Evolutionary conservation across 2,888 invertebrate species (phyloP).

Genomic region (Gonocerus acuteangulatus): DNA sequence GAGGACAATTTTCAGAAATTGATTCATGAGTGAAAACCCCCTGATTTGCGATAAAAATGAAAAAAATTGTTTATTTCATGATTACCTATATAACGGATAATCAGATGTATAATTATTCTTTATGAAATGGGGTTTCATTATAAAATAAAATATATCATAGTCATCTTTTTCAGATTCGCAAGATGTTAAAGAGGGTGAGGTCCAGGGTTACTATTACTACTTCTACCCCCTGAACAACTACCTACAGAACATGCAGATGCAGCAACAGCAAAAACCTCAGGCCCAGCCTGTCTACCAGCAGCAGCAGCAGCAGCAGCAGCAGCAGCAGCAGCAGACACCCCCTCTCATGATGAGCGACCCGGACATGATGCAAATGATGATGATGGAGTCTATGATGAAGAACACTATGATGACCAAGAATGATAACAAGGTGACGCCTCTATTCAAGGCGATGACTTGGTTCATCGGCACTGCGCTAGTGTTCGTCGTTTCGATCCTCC

Average conservation of each 20-base stretch:
- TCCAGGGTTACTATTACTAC: conserved; percentile 18
- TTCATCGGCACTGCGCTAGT: conserved; percentile 21
- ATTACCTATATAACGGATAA: too few relatives aligned
- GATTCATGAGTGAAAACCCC: too few relatives aligned
- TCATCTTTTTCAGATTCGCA: conserved; percentile 4
- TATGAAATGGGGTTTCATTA: too few relatives aligned
- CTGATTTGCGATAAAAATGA: too few relatives aligned
- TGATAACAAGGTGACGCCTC: conserved; percentile 13
- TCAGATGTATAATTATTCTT: too few relatives aligned
- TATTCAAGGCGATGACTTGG: conserved; percentile 18
- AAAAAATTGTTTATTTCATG: too few relatives aligned
- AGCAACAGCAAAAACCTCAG: not conserved
- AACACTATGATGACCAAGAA: conserved; percentile 4
- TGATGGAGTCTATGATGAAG: conserved; percentile 9
- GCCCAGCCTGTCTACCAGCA: too few relatives aligned
- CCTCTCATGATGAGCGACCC: too few relatives aligned
- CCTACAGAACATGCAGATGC: not conserved
- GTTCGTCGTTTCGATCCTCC: conserved; percentile 8
- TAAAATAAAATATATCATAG: too few relatives aligned
- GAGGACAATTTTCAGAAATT: too few relatives aligned
- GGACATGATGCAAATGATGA: conserved; percentile 10
- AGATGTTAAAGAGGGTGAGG: not conserved
- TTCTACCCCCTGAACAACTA: conserved; percentile 15
- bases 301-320: not conserved
- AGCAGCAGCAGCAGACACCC: not conserved